These are phyloP conservation scores for Eurystomus glaucurus DNA, from an alignment of 2,797 vertebrate genomes.

Conservation along the genomic window DNA sequence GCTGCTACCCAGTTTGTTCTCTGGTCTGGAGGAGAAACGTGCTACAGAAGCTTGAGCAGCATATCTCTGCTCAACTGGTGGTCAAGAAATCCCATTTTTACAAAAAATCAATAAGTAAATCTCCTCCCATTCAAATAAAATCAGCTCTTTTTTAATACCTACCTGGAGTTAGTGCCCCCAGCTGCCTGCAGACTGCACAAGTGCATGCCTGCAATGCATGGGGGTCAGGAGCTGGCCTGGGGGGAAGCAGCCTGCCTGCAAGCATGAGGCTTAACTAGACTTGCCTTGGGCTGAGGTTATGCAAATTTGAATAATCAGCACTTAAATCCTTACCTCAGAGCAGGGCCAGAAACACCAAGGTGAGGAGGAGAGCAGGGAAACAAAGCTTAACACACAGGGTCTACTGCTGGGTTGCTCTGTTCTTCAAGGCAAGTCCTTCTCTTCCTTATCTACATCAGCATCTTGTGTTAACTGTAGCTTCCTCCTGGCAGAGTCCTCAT, in stretches of 20 bases:
- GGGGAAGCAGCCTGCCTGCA: neutral
- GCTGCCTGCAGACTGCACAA: neutral
- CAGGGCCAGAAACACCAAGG: neutral
- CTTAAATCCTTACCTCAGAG: neutral
- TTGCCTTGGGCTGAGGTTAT: neutral
- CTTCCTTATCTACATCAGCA: neutral
- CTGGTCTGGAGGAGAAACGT: neutral
- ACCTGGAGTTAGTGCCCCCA: neutral
- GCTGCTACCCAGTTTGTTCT: neutral
- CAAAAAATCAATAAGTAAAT: neutral
- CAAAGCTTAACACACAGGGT: neutral
- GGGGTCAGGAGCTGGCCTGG: no score
- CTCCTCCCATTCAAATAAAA: neutral
- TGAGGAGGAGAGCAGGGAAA: neutral
- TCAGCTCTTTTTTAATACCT: neutral
- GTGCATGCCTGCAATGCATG: accelerated
- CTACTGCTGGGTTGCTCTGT: neutral
- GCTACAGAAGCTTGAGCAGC: neutral
- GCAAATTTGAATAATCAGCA: neutral
- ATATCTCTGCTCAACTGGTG: neutral
- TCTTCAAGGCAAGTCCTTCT: neutral
- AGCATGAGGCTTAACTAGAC: neutral
- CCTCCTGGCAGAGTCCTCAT: neutral
- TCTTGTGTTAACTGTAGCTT: accelerated
- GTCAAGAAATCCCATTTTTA: neutral